Base-by-base conservation (phyloP, 2,797 vertebrate genomes). In the Anguilla megastoma region DNA sequence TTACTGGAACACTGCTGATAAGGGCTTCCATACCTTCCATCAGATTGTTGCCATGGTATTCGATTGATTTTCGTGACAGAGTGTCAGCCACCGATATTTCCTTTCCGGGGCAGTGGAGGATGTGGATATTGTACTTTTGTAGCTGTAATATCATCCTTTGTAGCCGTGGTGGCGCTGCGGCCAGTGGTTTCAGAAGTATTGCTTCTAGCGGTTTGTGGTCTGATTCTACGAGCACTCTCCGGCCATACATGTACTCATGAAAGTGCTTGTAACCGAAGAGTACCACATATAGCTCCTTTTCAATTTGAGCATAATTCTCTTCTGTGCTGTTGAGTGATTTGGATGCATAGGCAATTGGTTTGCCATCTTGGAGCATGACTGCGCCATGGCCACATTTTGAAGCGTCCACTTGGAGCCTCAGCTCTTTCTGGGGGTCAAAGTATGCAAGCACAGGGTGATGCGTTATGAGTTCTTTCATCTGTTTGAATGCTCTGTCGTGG, bases 391-490 rank as follows among this genome's bases (percentile, higher is more conserved):
- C 54, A 79, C n/a, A 14, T 45, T 86, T 86, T 30, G 85, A 88
- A n/a, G 69, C 41, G n/a, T 86, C 86, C 5, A 89, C 80, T 33
- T 87, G 80, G 9, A 89, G n/a, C 7, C n/a, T 56, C 2, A 89
- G 27, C 33, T 89, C 58, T 66, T 36, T 86, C 56, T 66, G 30
- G 36, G 74, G 85, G 79, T 74, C 79, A 82, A 54, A 74, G 36
- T 85, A 82, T 12, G 80, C 16, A 1, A 89, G 63, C 7, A 85
- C 66, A 30, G 69, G 66, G n/a, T 86, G 45, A 0, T 4, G 33
- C 60, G 88, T 89, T 36, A 87, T 83, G 1, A 56, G 18, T 0
- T 89, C 85, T 36, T 85, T 88, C 52, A 86, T 79, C 52, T 88
- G 14, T 58, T 36, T 2, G 54, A 88, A 86, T 4, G 76, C 85